These are phyloP conservation scores for Arenaria interpres DNA, from an alignment of 2,113 vertebrate genomes.

Conservation along the genomic window DNA sequence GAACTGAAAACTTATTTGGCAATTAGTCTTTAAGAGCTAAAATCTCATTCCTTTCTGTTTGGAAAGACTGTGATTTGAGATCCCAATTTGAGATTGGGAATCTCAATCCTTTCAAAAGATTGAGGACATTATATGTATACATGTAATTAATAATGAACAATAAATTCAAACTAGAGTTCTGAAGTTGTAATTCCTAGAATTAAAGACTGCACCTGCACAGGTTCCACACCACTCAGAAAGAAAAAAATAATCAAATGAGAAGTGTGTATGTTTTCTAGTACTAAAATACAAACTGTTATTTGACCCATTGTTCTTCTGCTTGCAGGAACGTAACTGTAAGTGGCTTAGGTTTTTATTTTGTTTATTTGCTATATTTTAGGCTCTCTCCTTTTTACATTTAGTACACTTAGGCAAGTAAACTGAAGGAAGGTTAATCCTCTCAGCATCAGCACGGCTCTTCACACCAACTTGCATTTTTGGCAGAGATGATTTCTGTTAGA, in stretches of 20 bases:
- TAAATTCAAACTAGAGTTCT: not conserved
- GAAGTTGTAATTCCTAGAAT: not conserved
- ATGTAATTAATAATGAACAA: not conserved
- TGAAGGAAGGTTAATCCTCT: not conserved
- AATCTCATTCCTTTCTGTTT: not conserved
- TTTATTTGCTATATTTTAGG: not conserved
- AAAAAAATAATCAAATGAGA: not conserved
- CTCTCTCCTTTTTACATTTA: not conserved
- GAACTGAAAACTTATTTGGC: not conserved
- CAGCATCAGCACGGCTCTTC: not conserved
- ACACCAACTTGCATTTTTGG: not conserved
- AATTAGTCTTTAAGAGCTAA: not conserved
- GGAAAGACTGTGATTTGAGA: no score
- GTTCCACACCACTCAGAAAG: not conserved
- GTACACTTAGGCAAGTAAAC: not conserved
- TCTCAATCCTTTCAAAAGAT: not conserved
- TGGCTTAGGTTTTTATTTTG: not conserved
- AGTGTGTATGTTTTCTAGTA: not conserved
- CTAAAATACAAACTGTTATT: not conserved
- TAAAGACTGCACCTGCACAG: not conserved
- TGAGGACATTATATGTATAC: not conserved
- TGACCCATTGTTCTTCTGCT: not conserved
- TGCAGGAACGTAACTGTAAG: not conserved
- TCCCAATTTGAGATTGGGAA: no score
- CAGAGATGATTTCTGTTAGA: not conserved